Percentiles rank a stretch among this genome's conserved stretches.
These are phyloP conservation scores for Habrosyne pyritoides DNA, from an alignment of 2,888 invertebrate genomes.

Conservation along the genomic window DNA sequence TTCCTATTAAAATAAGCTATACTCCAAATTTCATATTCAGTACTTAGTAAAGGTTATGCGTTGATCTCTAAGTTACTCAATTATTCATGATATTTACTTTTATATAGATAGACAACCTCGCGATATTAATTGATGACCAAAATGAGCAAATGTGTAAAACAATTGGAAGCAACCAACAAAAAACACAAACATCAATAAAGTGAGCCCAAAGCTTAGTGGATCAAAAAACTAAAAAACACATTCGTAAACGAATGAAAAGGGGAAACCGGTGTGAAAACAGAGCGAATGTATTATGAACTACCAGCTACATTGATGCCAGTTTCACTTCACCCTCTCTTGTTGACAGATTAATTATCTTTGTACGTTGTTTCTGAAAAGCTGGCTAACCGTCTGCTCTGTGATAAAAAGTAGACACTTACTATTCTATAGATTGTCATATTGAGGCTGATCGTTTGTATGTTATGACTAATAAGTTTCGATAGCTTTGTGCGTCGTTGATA, in stretches of 20 bases:
- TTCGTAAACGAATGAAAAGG: slow-evolving; percentile 38
- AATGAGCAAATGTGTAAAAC: slow-evolving; percentile 8
- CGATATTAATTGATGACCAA: too few relatives aligned
- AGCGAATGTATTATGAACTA: slow-evolving; percentile 23
- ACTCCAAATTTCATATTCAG: too few relatives aligned
- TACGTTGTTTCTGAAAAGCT: slow-evolving; percentile 25
- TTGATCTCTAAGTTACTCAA: too few relatives aligned
- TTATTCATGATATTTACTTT: too few relatives aligned
- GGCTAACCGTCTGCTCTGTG: slow-evolving; percentile 11
- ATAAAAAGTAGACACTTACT: slow-evolving; percentile 11
- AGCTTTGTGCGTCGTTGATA: slow-evolving; percentile 22
- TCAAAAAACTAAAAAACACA: slow-evolving; percentile 38
- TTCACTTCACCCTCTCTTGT: slow-evolving; percentile 29
- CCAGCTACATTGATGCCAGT: slow-evolving; percentile 20
- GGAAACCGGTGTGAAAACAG: slow-evolving; percentile 34
- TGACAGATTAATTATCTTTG: slow-evolving; percentile 46
- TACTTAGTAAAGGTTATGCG: too few relatives aligned
- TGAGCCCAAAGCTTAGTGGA: slow-evolving; percentile 24
- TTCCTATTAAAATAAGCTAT: too few relatives aligned
- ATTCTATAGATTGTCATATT: slow-evolving; percentile 14
- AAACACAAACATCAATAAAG: slow-evolving; percentile 19
- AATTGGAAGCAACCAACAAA: slow-evolving; percentile 24
- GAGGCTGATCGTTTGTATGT: slow-evolving; percentile 31
- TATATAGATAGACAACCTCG: too few relatives aligned
- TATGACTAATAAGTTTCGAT: slow-evolving; percentile 31